Base-by-base conservation (phyloP, 2,113 vertebrate species). In the Condylura cristata region DNA sequence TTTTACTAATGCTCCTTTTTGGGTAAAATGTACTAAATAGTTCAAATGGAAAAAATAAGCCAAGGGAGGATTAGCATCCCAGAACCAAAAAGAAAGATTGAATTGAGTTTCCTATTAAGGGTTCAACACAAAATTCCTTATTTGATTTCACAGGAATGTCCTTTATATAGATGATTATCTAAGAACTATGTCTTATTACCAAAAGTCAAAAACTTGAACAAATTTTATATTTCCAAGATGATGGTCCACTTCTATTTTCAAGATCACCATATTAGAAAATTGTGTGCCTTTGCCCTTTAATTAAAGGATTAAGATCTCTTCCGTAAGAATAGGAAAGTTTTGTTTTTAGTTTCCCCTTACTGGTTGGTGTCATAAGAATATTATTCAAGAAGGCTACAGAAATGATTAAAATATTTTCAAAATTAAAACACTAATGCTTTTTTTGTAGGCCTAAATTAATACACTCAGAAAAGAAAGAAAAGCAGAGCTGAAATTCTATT, bases 41-140 rank as follows among this genome's bases (percentile, higher is more conserved):
- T 53, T 94, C 39, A 92, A 93, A 86, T 76, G 41, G 39, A 92
- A 95, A 96, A 82, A 75, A 56, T 81, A 93, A 16, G 44, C 44
- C 70, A 87, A 58, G 56, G 84, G 20, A 93, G 32, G 37, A 76
- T 74, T 96, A 11, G 86, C 61, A 90, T 79, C 30, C 80, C 14
- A 93, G 20, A 91, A 79, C n/a, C 85, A 20, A 53, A 78, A 91
- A 74, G 48, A 91, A 91, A 75, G 32, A 87, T 60, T 80, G 9
- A 95, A 72, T 74, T 90, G 63, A 66, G 16, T 68, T 95, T 90
- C 90, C n/a, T 85, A 81, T 74, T 88, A 93, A 92, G 60, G 63
- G 30, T 68, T 87, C 48, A 82, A 74, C 61, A 85, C 11, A 92
- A 94, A 85, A 85, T 87, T 95, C 17, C 8, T 63, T 83, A 89